Evolutionary conservation across 92 coral and sea anemone species (phyloP), one percentile per base, ranked within the genome.

Genomic region (Chrysogorgia sp.): DNA sequence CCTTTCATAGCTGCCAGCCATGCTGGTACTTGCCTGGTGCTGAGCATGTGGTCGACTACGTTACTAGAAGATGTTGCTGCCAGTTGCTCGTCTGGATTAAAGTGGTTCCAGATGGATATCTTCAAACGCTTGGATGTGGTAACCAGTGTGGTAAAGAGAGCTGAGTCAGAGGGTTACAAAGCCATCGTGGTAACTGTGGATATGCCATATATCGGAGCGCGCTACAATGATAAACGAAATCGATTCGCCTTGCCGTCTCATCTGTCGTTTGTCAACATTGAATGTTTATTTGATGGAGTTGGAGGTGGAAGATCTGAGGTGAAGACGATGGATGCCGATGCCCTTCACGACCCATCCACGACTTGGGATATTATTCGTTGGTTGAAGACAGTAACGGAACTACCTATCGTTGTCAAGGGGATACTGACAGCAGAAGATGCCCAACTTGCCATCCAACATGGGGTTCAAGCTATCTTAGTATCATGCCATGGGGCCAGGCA

Each of bases 141-240:
- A 63, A 60, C 65, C 12, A 30, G 37, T 3, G 24, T 82, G 15
- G 57, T 86, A 22, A 14, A 22, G 71, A 35, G 69, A 67, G 90
- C 81, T 2, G 86, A 81, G 45, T 21, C 63, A 8, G 58, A 67
- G 20, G 90, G 90, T 1, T 81, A 74, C 33, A 81, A 82, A 58
- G 86, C 86, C n/a, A 26, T 86, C 10, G 58, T 81, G 1, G 7
- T 86, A 1, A 65, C 90, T 1, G 81, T 67, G n/a, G 90, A 86
- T 48, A 29, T 23, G 31, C 82, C 82, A 40, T 29, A 34, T 5
- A 15, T 20, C 22, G 75, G 75, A 1, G 23, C 13, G 4, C 74
- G 72, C 2, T 19, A 68, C 43, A 67, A 47, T 10, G 57, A 47
- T 34, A 13, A 41, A 40, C 77, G 90, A 35, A 34, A 33, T 15